Conservation (phyloP, 2,113 vertebrate species). For the Prunella fulvescens region DNA sequence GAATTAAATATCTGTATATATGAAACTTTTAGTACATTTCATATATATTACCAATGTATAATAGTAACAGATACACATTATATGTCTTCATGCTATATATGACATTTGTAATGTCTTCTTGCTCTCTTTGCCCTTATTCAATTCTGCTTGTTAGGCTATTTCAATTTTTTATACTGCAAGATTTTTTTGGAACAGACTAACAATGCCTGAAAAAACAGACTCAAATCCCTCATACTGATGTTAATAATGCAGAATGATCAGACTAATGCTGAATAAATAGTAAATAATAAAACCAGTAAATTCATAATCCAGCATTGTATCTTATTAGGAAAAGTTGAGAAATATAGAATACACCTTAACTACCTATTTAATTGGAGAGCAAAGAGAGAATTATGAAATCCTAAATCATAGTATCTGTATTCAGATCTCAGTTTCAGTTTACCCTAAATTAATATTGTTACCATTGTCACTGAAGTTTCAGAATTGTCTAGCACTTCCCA, state of each 20-base stretch:
- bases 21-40: background rate
- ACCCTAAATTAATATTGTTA: background rate
- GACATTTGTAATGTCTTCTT: background rate
- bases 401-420: background rate
- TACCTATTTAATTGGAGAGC: background rate
- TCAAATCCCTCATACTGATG: background rate
- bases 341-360: background rate
- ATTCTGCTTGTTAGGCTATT: background rate
- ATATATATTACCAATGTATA: background rate
- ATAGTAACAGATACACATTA: background rate
- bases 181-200: background rate
- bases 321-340: background rate
- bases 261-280: background rate
- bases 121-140: background rate
- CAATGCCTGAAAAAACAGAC: background rate
- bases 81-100: background rate
- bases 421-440: background rate
- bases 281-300: background rate
- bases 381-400: background rate
- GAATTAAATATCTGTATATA: background rate
- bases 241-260: background rate
- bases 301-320: background rate
- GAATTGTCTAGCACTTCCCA: background rate
- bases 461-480: background rate
- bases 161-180: background rate